phyloP scores from a whole-genome alignment of 1,140 invertebrate genomes.

The Chrysomallon squamiferum region DNA sequence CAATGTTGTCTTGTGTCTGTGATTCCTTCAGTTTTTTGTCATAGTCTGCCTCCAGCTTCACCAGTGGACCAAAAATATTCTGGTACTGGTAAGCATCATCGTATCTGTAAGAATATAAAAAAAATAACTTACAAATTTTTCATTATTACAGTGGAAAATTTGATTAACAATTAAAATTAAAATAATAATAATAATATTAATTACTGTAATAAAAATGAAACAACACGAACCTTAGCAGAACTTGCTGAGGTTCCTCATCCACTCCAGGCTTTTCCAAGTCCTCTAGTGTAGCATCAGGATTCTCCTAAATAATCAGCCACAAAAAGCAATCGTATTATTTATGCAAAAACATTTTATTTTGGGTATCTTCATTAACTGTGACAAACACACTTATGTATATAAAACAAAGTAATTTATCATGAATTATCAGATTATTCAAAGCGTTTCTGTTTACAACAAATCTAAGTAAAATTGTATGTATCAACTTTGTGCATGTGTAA shows the following conservation, averaged over 20 bases:
- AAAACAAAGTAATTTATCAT: too few relatives aligned
- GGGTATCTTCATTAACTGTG: background rate
- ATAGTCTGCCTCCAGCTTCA: constrained; percentile 98
- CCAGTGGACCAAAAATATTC: constrained; percentile 96
- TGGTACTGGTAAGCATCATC: constrained; percentile 99
- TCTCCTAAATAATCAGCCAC: constrained; percentile 69
- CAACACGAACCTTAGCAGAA: constrained; percentile 75
- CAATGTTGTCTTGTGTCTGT: constrained; percentile 97
- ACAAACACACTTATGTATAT: background rate
- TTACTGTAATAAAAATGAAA: too few relatives aligned
- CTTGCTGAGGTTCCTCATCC: constrained; percentile 96
- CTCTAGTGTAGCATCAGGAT: constrained; percentile 96
- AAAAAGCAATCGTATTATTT: background rate
- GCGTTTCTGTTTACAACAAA: too few relatives aligned
- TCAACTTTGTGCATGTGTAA: too few relatives aligned
- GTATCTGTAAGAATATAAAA: constrained; percentile 74
- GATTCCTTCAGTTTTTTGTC: constrained; percentile 98
- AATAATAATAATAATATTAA: too few relatives aligned
- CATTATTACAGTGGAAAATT: too few relatives aligned
- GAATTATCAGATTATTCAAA: too few relatives aligned
- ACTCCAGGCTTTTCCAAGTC: constrained; percentile 97
- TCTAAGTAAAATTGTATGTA: too few relatives aligned
- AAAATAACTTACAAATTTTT: constrained; percentile 6
- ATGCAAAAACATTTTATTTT: too few relatives aligned
- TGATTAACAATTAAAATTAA: too few relatives aligned